phyloP scores from a whole-genome alignment of 2,888 invertebrate genomes.

The Harpagoxenus sublaevis region DNA sequence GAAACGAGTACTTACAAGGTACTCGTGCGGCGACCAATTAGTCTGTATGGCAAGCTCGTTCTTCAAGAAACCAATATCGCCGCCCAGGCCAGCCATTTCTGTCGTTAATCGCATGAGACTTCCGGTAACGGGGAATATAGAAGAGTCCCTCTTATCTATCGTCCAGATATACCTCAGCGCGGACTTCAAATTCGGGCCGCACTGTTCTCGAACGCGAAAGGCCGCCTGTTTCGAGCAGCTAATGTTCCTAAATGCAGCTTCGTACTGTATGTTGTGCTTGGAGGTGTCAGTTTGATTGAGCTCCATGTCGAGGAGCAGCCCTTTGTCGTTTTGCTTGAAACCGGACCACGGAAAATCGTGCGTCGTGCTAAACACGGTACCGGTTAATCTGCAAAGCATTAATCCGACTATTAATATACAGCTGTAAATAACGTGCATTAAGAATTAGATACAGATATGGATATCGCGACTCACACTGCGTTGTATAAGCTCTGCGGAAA shows the following conservation, averaged over 20 bases:
- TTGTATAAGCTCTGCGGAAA: slow-evolving; percentile 90
- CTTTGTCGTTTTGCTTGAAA: slow-evolving; percentile 93
- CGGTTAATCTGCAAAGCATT: slow-evolving; percentile 88
- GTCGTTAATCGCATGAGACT: slow-evolving; percentile 91
- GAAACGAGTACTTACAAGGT: slow-evolving; percentile 87
- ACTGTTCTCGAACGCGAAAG: slow-evolving; percentile 95
- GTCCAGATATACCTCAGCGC: slow-evolving; percentile 93
- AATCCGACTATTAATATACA: slow-evolving; percentile 14
- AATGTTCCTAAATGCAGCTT: slow-evolving; percentile 94
- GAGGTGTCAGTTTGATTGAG: slow-evolving; percentile 88
- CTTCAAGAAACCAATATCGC: slow-evolving; percentile 96
- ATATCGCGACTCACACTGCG: slow-evolving; percentile 88
- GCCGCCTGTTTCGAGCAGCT: slow-evolving; percentile 91
- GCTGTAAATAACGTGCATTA: background rate
- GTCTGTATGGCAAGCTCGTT: slow-evolving; percentile 92
- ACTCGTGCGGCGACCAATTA: slow-evolving; percentile 89
- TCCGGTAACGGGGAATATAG: slow-evolving; percentile 93
- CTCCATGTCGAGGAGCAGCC: slow-evolving; percentile 92
- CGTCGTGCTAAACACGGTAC: slow-evolving; percentile 92
- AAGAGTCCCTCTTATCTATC: slow-evolving; percentile 93
- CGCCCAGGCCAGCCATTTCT: slow-evolving; percentile 96
- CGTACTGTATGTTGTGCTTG: slow-evolving; percentile 95
- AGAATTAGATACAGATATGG: background rate
- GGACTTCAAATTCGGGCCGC: slow-evolving; percentile 96
- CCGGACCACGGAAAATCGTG: slow-evolving; percentile 94